Conservation (phyloP, 1,140 invertebrate species). For the Drosophila obscura region DNA sequence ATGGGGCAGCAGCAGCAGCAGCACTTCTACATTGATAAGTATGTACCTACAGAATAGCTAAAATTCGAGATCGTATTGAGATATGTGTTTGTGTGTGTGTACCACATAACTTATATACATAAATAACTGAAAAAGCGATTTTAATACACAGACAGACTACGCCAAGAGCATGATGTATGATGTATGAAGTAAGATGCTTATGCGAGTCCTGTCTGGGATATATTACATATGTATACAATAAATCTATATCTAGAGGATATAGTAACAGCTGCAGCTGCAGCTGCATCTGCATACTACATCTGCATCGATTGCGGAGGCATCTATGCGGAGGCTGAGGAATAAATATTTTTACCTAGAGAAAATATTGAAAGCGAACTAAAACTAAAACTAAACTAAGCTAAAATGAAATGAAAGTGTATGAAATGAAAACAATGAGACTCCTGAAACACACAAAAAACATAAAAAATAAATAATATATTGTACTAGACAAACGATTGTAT, state of each 20-base stretch:
- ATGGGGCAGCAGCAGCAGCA: not conserved
- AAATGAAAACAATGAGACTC: constrained; percentile 80
- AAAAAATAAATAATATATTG: constrained; percentile 57
- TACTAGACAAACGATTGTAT: constrained; percentile 50
- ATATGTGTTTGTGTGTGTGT: not conserved
- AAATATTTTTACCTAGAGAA: constrained; percentile 78
- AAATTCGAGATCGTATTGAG: constrained; percentile 1
- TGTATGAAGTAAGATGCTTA: not conserved
- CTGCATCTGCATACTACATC: no score
- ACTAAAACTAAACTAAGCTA: constrained; percentile 38
- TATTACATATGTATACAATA: constrained; percentile 16
- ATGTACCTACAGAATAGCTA: constrained; percentile 36
- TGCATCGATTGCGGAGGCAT: no score
- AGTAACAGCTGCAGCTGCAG: no score
- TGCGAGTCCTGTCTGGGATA: constrained; percentile 27
- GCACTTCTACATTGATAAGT: constrained; percentile 61
- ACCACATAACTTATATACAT: constrained; percentile 39
- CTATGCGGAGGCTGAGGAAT: constrained; percentile 28
- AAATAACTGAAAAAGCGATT: constrained; percentile 58
- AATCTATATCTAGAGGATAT: constrained; percentile 22
- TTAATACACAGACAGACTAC: constrained; percentile 49
- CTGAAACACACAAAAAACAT: constrained; percentile 57
- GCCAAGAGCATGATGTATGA: constrained; percentile 5
- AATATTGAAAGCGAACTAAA: constrained; percentile 63
- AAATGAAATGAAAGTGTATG: constrained; percentile 55